Evolutionary conservation across 2,797 vertebrate species (phyloP), one percentile per base, ranked within the genome.

Genomic region (Menidia menidia): DNA sequence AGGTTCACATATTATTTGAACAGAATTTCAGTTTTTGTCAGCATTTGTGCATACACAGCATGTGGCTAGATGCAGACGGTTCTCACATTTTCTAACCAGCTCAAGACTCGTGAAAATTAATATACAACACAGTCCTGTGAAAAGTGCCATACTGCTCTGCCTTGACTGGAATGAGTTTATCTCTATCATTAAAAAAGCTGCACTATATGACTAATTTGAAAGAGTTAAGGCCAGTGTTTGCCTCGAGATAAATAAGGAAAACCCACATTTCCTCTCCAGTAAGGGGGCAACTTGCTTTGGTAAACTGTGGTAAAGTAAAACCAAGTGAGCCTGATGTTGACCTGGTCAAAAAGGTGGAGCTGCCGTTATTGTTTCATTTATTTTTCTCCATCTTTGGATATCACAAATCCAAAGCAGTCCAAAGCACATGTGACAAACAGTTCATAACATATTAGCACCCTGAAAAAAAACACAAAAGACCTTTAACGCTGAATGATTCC

Each of bases 301-400:
- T 87, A 88, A 90, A 86, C 77, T 15, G 52, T 56, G 45, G 58
- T 61, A 71, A 31, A 69, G 60, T 68, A 76, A 81, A 78, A 68
- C 10, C 80, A 63, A 75, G 73, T 75, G 56, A 71, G 75, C 73
- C 69, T 61, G 65, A 66, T 75, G 87, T 82, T 87, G 82, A 88
- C 88, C 85, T 78, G 82, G 74, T 86, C 62, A 77, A 68, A 70
- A 73, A 25, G 83, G 73, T 65, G 64, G 72, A 77, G 76, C 64
- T 39, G 60, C 54, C 77, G 77, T 81, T 82, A 86, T 82, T 80
- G 71, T 69, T 75, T 47, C 76, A 86, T 86, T 82, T 83, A 88
- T 84, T 75, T 68, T 68, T 71, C 58, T 63, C 73, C 78, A 64
- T 63, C 64, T 84, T 75, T 72, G 61, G 72, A 72, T 60, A 30